Evolutionary conservation across 2,888 invertebrate species (phyloP).

Genomic region (Agonopterix arenella): DNA sequence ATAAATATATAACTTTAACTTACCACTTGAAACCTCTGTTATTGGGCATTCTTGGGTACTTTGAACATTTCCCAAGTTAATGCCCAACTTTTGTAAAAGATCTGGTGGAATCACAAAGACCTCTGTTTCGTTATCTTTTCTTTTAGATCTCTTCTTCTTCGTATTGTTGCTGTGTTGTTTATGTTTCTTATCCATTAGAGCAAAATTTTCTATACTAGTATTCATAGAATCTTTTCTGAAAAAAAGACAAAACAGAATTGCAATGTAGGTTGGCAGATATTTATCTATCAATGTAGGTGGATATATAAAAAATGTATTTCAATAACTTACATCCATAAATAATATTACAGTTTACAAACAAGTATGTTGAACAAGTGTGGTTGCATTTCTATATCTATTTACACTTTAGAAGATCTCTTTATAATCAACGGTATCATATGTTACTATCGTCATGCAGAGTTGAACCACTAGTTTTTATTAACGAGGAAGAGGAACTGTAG

Average conservation of each 20-base stretch:
- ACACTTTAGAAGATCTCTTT: too few species aligned
- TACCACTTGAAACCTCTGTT: conserved; percentile 1
- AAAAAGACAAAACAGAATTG: not conserved
- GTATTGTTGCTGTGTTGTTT: conserved; percentile 9
- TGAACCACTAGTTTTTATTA: too few species aligned
- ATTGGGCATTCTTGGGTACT: conserved; percentile 11
- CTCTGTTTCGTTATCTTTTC: conserved; percentile 21
- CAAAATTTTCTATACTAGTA: not conserved
- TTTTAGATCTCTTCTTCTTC: conserved; percentile 17
- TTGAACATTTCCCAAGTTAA: conserved; percentile 38
- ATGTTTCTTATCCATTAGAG: not conserved
- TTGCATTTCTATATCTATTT: too few species aligned
- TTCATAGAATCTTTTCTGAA: not conserved
- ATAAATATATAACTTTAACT: not conserved
- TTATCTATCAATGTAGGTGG: not conserved
- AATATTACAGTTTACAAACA: not conserved
- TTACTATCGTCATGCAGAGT: too few species aligned
- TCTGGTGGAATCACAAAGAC: conserved; percentile 64
- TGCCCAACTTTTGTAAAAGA: conserved; percentile 60
- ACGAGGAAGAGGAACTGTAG: too few species aligned
- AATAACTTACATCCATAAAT: not conserved
- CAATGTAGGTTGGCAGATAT: too few species aligned
- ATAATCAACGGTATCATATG: too few species aligned
- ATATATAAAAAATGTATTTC: not conserved
- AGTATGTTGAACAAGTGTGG: not conserved